Conservation (phyloP, 2,113 vertebrate genomes). For the Dromaius novaehollandiae region DNA sequence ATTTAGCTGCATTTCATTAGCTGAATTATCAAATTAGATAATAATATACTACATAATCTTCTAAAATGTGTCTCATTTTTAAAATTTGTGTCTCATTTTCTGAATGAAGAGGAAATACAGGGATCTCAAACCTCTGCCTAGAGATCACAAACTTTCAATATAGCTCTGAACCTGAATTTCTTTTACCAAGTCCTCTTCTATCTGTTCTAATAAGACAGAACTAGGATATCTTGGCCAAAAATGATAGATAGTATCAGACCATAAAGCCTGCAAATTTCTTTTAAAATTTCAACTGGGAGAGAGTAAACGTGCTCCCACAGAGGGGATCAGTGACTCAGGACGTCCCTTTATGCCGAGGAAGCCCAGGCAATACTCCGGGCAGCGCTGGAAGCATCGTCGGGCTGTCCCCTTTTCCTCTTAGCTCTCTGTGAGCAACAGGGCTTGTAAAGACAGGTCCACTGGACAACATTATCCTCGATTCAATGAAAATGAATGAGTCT, state of each 20-base stretch:
- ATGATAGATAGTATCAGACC: neutral
- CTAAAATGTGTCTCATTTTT: conserved; percentile 3
- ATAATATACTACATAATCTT: neutral
- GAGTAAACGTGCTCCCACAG: neutral
- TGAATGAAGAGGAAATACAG: neutral
- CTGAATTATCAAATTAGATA: conserved; percentile 9
- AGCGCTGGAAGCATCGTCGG: neutral
- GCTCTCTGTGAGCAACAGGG: neutral
- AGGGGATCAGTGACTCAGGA: neutral
- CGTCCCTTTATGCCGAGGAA: neutral
- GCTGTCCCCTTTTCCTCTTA: neutral
- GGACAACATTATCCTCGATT: neutral
- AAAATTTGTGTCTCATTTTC: neutral
- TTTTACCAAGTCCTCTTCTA: neutral
- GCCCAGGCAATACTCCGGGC: neutral
- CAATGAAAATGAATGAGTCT: neutral
- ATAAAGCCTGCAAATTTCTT: neutral
- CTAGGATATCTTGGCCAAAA: neutral
- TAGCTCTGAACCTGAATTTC: neutral
- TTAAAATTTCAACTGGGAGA: neutral
- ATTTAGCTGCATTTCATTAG: conserved; percentile 23
- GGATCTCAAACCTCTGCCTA: neutral
- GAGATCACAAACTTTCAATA: neutral
- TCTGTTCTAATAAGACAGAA: neutral
- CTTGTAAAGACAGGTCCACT: neutral